Evolutionary conservation across 2,113 vertebrate species (phyloP), one percentile per base, ranked within the genome.

Genomic region (Cathartes aura): DNA sequence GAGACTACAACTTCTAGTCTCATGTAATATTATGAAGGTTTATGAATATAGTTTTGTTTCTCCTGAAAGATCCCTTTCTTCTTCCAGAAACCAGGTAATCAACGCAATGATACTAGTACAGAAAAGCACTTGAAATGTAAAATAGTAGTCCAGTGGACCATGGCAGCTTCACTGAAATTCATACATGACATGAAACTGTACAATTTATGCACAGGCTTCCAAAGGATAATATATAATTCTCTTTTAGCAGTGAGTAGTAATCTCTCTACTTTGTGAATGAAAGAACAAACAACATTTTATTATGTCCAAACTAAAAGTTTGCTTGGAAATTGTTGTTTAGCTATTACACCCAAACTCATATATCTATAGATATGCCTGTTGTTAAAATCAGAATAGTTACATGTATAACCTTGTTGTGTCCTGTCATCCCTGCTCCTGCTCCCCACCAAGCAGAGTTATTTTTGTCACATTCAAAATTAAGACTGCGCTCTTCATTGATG

Each of bases 401-500:
- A 59, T 17, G 5, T 18, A 24, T n/a, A 19, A 71, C 6, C 3
- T 38, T 34, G 7, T 45, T 2, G 0, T 59, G 15, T 40, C 38
- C 3, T 74, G 14, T 36, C 34, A 40, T 26, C 6, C 10, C 5
- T 2, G 1, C 6, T 34, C 6, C 30, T 5, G 7, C 6, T 22
- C 17, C 29, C 8, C 14, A 66, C 9, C 7, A 47, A 86, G 16
- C 3, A 9, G 55, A 81, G 5, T 12, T 84, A 66, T 80, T 88
- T 66, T 82, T 63, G 34, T 74, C 42, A 29, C 2, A 0, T 36
- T 90, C 42, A 45, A 70, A 71, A 80, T 75, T 64, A 72, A 59
- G 15, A 30, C 15, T 63, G 2, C 6, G 90, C 11, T 42, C 66
- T 90, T 82, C 12, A 50, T 50, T 59, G 18, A 11, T 15, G 30